These are phyloP conservation scores for Plagodis pulveraria DNA, from an alignment of 2,888 invertebrate species.

Conservation along the genomic window DNA sequence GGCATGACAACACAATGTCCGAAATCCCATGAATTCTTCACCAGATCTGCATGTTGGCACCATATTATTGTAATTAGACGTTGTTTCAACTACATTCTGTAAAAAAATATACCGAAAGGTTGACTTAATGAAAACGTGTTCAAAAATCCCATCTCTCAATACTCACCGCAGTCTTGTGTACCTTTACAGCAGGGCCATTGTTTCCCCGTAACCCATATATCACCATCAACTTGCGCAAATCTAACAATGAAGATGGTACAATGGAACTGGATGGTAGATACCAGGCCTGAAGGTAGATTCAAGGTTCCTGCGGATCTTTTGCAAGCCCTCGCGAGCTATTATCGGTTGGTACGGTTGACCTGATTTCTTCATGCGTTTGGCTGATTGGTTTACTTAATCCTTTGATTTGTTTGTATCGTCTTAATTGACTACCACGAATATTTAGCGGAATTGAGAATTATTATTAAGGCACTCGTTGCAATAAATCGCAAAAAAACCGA, in stretches of 20 bases:
- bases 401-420: conserved; percentile 4
- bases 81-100: no score
- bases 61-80: no score
- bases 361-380: conserved; percentile 48
- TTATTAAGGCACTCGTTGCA: no score
- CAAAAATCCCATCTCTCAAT: conserved; percentile 5
- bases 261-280: conserved; percentile 16
- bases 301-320: conserved; percentile 67
- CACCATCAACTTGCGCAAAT: conserved; percentile 43
- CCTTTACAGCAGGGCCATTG: conserved; percentile 24
- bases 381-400: conserved; percentile 15
- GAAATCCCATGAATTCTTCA: no score
- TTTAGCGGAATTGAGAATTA: no score
- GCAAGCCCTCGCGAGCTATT: conserved; percentile 54
- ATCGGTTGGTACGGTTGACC: conserved; percentile 41
- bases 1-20: no score
- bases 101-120: no score
- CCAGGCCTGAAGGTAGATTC: conserved; percentile 38
- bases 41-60: no score
- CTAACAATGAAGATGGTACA: conserved; percentile 38
- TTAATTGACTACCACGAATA: no score
- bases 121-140: no score
- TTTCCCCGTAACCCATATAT: conserved; percentile 45
- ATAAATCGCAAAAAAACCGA: no score
- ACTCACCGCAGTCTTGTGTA: conserved; percentile 1